Percentiles rank a stretch among this genome's conserved stretches.
Conservation (phyloP, 1,140 invertebrate species). For the Saccostrea cuccullata region DNA sequence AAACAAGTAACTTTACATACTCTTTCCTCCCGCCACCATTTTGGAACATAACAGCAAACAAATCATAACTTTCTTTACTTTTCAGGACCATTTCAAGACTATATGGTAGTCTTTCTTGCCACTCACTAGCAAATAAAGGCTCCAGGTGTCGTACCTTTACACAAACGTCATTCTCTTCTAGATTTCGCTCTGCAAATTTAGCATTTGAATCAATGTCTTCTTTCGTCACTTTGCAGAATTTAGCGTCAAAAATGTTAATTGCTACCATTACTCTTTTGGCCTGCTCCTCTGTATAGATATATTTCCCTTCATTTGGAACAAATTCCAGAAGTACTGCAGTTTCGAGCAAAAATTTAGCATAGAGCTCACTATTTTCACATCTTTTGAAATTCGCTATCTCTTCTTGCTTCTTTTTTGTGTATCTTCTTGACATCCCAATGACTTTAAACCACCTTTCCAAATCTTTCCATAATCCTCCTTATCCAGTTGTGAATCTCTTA, state of each 20-base stretch:
- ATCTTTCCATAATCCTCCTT: constrained; percentile 10
- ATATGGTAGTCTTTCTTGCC: background rate
- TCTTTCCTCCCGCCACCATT: background rate
- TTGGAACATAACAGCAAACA: constrained; percentile 5
- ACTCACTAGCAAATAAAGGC: background rate
- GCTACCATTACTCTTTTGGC: background rate
- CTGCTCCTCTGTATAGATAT: background rate
- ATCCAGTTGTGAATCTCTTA: constrained; percentile 30
- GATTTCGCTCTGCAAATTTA: background rate
- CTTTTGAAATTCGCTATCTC: background rate
- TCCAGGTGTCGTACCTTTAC: background rate
- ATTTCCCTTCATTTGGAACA: background rate
- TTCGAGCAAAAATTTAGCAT: background rate
- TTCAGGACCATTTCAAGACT: background rate
- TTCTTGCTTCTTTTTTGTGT: constrained; percentile 16
- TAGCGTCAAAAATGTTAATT: background rate
- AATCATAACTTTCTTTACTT: background rate
- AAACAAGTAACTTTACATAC: background rate
- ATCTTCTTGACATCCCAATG: constrained; percentile 22
- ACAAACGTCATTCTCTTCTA: background rate
- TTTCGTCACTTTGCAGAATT: background rate
- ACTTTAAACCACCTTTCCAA: constrained; percentile 19
- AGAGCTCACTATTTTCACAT: background rate
- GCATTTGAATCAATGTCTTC: background rate
- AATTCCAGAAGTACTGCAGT: background rate